Evolutionary conservation across 1,140 invertebrate species (phyloP), one percentile per base, ranked within the genome.

Genomic region (Trinorchestia longiramus): DNA sequence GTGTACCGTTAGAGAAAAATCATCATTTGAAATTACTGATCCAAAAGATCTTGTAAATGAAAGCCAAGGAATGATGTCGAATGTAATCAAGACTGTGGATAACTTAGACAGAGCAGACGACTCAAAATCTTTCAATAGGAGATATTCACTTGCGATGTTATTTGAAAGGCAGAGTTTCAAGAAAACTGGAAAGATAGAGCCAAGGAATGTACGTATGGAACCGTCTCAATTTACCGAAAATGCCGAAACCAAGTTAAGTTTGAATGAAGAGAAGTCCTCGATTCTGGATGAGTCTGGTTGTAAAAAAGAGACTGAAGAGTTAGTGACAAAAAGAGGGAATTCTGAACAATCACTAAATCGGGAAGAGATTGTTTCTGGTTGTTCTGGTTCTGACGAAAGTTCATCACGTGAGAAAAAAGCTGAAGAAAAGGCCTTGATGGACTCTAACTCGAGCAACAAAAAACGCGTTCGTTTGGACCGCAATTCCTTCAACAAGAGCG

Each of bases 401-500:
- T 77, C 36, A 36, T 77, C 62, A 36, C 62, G 15, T 77, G 11
- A 11, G 3, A 77, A 77, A 3, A 36, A 19, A 77, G 62, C 62
- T 77, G 62, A 77, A 77, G 15, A 36, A 77, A 77, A 77, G 28
- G 1, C 62, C 8, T 3, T 77, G 62, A 36, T 28, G 3, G 62
- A 77, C 62, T 77, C 88, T 23, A 17, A 42, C 28, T 91, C 88
- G 36, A 42, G 36, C 15, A 44, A 15, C 6, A 47, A 36, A 23
- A 94, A 94, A 40, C 92, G 92, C 40, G 43, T 94, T 42, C 92
- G 19, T 45, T 40, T 94, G 43, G 92, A 94, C 40, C 92, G 92
- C 41, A 94, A 40, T 47, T 94, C 92, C 15, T 94, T 94, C n/a
- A 94, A 94, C 36, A 94, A 94, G 41, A 94, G 92, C 47, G 92